phyloP scores from a whole-genome alignment of 2,888 invertebrate species.

The Steinernema carpocapsae region DNA sequence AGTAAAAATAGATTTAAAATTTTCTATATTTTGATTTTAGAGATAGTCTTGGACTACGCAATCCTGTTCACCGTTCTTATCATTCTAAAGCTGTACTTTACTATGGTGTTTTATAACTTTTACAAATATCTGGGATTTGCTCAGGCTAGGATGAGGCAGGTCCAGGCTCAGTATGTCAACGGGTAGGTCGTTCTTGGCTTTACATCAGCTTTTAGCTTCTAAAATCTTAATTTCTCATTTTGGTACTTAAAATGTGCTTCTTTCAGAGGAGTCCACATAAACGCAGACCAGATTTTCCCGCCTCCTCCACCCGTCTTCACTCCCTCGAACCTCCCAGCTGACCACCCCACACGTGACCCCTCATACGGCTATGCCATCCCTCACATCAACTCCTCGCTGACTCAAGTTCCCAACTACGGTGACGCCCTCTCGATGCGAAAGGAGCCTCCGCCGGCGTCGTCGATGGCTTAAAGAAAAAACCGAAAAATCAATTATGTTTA shows the following conservation, averaged over 20 bases:
- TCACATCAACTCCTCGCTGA: not conserved
- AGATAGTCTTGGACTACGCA: too few relatives aligned
- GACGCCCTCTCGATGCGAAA: slow-evolving; percentile 10
- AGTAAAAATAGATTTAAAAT: not conserved
- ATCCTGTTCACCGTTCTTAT: not conserved
- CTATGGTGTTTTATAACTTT: not conserved
- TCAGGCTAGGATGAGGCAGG: not conserved
- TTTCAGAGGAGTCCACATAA: slow-evolving; percentile 5
- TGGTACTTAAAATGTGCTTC: too few relatives aligned
- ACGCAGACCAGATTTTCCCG: slow-evolving; percentile 5
- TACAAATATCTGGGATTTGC: not conserved
- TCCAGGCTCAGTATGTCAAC: slow-evolving; percentile 12
- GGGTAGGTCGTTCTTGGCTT: slow-evolving; percentile 5
- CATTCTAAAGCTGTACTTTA: not conserved
- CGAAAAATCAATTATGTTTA: slow-evolving; percentile 11
- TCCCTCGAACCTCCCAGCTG: not conserved
- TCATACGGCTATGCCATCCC: slow-evolving; percentile 17
- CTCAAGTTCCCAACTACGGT: not conserved
- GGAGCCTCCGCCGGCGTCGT: slow-evolving; percentile 8
- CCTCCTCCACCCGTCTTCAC: not conserved
- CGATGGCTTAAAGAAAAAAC: not conserved
- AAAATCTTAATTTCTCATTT: too few relatives aligned
- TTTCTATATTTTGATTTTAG: not conserved
- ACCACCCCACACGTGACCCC: slow-evolving; percentile 11
- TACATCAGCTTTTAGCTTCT: not conserved